These are phyloP conservation scores for Agrilus planipennis DNA, from an alignment of 1,140 invertebrate genomes.

Conservation along the genomic window DNA sequence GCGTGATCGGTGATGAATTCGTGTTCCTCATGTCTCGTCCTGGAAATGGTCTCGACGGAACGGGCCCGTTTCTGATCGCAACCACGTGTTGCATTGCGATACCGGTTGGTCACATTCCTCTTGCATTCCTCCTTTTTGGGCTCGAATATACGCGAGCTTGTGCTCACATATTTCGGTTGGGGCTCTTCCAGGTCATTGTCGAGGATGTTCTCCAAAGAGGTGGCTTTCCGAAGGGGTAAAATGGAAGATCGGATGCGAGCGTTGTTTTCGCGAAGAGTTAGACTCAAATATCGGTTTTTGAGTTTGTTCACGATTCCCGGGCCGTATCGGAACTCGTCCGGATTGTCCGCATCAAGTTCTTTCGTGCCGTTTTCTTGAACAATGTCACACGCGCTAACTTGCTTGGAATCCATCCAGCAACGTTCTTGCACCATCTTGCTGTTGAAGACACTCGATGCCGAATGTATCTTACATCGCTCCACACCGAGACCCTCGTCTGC, in stretches of 20 bases:
- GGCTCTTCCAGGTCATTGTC: constrained; percentile 49
- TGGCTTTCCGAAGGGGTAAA: constrained; percentile 56
- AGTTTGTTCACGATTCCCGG: constrained; percentile 83
- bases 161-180: constrained; percentile 29
- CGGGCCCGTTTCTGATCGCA: constrained; percentile 68
- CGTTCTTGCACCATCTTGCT: constrained; percentile 25
- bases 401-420: constrained; percentile 16
- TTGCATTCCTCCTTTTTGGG: constrained; percentile 25
- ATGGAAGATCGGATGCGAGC: constrained; percentile 46
- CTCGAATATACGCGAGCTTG: constrained; percentile 24
- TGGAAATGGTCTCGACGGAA: constrained; percentile 67
- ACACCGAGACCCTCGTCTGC: constrained; percentile 1
- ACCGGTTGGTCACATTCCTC: constrained; percentile 31
- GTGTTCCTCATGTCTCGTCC: constrained; percentile 21
- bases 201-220: constrained; percentile 72
- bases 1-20: constrained; percentile 6
- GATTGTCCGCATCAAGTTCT: constrained; percentile 40
- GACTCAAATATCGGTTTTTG: constrained; percentile 69
- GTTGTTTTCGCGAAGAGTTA: constrained; percentile 57
- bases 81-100: constrained; percentile 36
- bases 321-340: constrained; percentile 77
- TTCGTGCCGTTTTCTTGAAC: constrained; percentile 9
- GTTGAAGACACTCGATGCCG: neutral
- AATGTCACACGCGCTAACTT: constrained; percentile 5
- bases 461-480: constrained; percentile 9